A percentile compares a stretch with the other conserved stretches of the same genome.
These are phyloP conservation scores for Neria commutata DNA, from an alignment of 2,888 invertebrate species.

Conservation along the genomic window DNA sequence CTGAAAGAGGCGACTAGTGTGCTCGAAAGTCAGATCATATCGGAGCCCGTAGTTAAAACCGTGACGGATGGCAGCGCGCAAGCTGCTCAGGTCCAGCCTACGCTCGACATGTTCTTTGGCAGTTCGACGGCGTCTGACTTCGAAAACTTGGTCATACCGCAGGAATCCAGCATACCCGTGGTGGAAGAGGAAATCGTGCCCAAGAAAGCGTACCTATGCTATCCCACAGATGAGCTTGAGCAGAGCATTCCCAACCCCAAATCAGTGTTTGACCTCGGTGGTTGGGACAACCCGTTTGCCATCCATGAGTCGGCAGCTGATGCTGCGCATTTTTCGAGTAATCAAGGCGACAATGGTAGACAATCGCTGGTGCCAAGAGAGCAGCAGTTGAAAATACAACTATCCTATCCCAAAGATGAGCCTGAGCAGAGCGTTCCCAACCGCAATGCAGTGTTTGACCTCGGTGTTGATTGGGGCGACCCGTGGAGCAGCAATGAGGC, in stretches of 20 bases:
- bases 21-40: slow-evolving; percentile 41
- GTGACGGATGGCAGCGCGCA: slow-evolving; percentile 22
- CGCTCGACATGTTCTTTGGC: slow-evolving; percentile 58
- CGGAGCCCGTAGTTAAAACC: slow-evolving; percentile 22
- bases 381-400: slow-evolving; percentile 55
- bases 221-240: slow-evolving; percentile 41
- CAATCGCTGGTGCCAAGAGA: slow-evolving; percentile 40
- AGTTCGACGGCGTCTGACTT: slow-evolving; percentile 33
- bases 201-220: slow-evolving; percentile 66
- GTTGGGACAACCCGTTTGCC: too few species aligned
- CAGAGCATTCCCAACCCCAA: too few species aligned
- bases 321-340: too few species aligned
- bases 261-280: too few species aligned
- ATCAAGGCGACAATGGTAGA: slow-evolving; percentile 5
- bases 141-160: slow-evolving; percentile 35
- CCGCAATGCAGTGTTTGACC: slow-evolving; percentile 37
- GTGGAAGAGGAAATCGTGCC: slow-evolving; percentile 63
- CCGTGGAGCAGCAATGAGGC: slow-evolving; percentile 70
- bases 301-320: not conserved
- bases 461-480: slow-evolving; percentile 61
- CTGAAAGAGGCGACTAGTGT: slow-evolving; percentile 36
- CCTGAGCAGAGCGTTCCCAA: too few species aligned
- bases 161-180: slow-evolving; percentile 43
- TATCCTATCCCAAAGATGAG: slow-evolving; percentile 60
- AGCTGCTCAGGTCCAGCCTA: slow-evolving; percentile 36